These are phyloP conservation scores for Agrochola circellaris DNA, from an alignment of 2,888 invertebrate species.

Conservation along the genomic window DNA sequence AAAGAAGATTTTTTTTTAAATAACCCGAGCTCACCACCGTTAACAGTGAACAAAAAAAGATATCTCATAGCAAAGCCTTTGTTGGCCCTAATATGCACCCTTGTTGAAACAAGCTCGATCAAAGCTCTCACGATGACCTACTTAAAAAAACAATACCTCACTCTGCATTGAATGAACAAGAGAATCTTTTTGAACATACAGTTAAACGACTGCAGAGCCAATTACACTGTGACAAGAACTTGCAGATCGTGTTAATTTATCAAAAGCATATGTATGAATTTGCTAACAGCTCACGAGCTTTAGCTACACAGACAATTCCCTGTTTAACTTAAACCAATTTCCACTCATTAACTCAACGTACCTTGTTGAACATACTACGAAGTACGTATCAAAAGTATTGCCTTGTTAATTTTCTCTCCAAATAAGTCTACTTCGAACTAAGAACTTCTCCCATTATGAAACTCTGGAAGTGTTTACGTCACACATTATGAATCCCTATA, in stretches of 20 bases:
- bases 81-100: conserved; percentile 56
- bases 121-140: conserved; percentile 50
- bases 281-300: conserved; percentile 49
- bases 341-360: conserved; percentile 63
- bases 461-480: conserved; percentile 69
- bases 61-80: conserved; percentile 11
- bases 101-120: conserved; percentile 52
- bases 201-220: conserved; percentile 55
- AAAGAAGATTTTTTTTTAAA: neutral
- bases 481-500: conserved; percentile 70
- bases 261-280: conserved; percentile 61
- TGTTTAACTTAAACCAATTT: conserved; percentile 69
- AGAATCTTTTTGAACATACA: conserved; percentile 38
- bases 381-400: conserved; percentile 68
- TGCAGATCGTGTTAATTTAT: conserved; percentile 54
- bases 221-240: conserved; percentile 54
- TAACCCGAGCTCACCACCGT: neutral
- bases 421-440: conserved; percentile 63
- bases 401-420: conserved; percentile 66
- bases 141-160: conserved; percentile 49
- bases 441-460: conserved; percentile 68
- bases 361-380: conserved; percentile 63
- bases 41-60: conserved; percentile 14
- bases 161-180: conserved; percentile 31
- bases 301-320: conserved; percentile 60